These are phyloP conservation scores for Falcunculus frontatus DNA, from an alignment of 2,113 vertebrate species.

Conservation along the genomic window DNA sequence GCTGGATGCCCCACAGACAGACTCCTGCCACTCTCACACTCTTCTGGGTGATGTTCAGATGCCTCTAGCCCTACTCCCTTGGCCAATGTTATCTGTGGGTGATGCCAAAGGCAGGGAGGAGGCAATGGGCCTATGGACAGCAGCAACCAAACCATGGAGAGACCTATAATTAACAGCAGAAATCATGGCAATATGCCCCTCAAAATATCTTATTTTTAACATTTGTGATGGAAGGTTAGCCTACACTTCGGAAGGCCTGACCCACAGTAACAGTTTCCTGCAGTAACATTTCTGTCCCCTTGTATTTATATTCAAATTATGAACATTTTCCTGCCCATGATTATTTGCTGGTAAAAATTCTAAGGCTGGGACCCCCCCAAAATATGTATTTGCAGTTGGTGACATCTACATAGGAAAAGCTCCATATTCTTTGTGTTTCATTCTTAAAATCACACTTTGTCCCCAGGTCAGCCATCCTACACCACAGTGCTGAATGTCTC, in stretches of 20 bases:
- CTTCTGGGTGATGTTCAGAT: background rate
- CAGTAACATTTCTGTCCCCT: background rate
- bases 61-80: too few species aligned
- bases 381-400: background rate
- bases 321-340: background rate
- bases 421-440: background rate
- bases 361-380: background rate
- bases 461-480: background rate
- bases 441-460: background rate
- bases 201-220: background rate
- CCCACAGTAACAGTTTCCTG: background rate
- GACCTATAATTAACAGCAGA: background rate
- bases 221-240: background rate
- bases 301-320: background rate
- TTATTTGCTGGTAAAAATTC: background rate
- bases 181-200: accelerated
- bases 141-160: accelerated
- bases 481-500: too few species aligned
- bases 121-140: accelerated
- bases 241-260: background rate
- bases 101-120: background rate
- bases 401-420: background rate
- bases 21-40: background rate
- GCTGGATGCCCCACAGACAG: background rate
- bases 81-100: accelerated